Evolutionary conservation across 2,888 invertebrate species (phyloP), one percentile per base, ranked within the genome.

Genomic region (Physocephala rufipes): DNA sequence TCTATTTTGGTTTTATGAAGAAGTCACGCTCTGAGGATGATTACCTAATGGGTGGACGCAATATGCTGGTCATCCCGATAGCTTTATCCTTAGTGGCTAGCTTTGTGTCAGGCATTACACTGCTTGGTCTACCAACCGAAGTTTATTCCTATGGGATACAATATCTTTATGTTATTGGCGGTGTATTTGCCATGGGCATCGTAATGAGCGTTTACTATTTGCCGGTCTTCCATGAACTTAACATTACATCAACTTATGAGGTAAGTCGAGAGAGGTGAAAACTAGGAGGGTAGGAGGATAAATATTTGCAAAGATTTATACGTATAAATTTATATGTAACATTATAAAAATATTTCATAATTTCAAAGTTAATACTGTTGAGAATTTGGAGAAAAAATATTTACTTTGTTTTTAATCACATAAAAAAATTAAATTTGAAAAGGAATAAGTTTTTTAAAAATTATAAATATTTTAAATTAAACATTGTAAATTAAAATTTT

Each of bases 31-130:
- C 91, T 1, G 91, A 91, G 79, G 89, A 90, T 79, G 92, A 92
- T 77, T 95, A 95, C 83, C 88, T 95, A 76, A 91, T 95, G 85
- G 95, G 94, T 7, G 92, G 93, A 9, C 88, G 94, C 74, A 91
- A 90, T 80, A 94, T 95, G 94, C 88, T 90, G 69, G 88, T 91
- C 4, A 86, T 94, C 75, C 95, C 95, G 0, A 91, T 95, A 43
- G 90, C 93, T 45, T 88, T 95, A 85, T 95, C 95, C 0, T 87
- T 96, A 61, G 90, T 95, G 68, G 95, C 95, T 45, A 94, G 93
- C 83, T 93, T 91, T 74, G 90, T 93, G 71, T 93, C 93, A 16
- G 93, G 93, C 1, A 93, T 94, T 75, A 93, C 93, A 0, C 83
- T 94, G 45, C 86, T 94, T 71, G 94, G 94, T 2, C 90, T 91